These are phyloP conservation scores for Zaprionus taronus DNA, from an alignment of 1,140 invertebrate species.

Conservation along the genomic window DNA sequence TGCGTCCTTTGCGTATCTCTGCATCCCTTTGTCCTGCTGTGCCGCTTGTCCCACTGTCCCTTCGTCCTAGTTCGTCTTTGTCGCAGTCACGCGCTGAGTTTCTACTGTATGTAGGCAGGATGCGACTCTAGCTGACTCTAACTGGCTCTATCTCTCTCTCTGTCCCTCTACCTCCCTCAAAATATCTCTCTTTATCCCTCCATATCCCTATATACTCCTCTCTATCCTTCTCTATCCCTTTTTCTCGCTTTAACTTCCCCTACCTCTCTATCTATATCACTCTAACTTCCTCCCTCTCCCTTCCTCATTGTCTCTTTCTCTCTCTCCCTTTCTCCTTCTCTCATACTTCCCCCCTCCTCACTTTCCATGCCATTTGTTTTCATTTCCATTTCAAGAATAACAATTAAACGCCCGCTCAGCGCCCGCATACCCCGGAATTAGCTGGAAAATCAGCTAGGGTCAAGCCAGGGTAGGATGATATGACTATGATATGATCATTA, in stretches of 20 bases:
- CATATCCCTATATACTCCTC: no score
- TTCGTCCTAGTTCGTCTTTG: constrained; percentile 36
- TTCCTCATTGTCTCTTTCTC: no score
- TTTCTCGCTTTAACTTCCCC: no score
- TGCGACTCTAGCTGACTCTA: not conserved
- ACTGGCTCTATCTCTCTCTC: not conserved
- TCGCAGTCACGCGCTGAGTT: constrained; percentile 58
- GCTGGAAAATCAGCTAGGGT: constrained; percentile 41
- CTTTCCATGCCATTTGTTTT: constrained; percentile 46
- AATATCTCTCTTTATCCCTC: not conserved
- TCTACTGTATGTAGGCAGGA: not conserved
- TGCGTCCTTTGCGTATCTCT: not conserved
- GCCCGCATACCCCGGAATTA: constrained; percentile 75
- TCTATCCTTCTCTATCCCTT: no score
- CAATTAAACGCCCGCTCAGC: constrained; percentile 40
- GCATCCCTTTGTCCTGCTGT: not conserved
- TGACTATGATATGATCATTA: not conserved
- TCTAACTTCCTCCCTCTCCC: no score
- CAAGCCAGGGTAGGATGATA: not conserved
- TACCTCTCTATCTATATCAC: no score
- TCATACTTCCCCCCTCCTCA: no score
- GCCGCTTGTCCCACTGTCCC: not conserved
- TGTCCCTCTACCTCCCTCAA: not conserved
- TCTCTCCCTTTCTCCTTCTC: not conserved
- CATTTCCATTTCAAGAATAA: constrained; percentile 35